Conservation (phyloP, 30 jellyfish, hydroid and myxozoan species). For the Turritopsis dohrnii region DNA sequence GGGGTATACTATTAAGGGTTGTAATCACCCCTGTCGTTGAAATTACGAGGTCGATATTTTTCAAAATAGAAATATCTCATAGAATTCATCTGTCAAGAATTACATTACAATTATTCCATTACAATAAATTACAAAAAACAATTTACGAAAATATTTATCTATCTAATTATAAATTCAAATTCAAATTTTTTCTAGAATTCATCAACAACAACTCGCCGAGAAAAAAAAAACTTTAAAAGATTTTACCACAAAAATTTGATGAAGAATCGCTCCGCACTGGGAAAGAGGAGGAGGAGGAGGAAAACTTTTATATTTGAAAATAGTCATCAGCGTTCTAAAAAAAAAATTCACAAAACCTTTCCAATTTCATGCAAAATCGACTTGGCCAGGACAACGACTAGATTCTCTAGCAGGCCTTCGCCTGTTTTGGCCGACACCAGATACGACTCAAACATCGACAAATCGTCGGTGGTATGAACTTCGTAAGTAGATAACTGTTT, state of each 20-base stretch:
- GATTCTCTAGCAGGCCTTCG: slow-evolving; percentile 47
- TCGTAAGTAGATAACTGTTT: slow-evolving; percentile 33
- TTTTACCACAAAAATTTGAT: background rate
- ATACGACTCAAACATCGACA: slow-evolving; percentile 35
- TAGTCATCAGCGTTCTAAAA: too few relatives aligned
- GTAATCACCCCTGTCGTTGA: too few relatives aligned
- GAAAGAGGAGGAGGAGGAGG: too few relatives aligned
- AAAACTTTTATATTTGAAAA: too few relatives aligned
- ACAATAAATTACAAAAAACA: background rate
- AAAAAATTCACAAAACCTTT: slow-evolving; percentile 12
- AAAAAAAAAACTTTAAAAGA: background rate
- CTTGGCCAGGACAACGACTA: slow-evolving; percentile 51
- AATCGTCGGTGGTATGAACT: slow-evolving; percentile 19
- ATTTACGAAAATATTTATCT: background rate
- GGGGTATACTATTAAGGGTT: too few relatives aligned
- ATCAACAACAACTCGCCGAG: background rate
- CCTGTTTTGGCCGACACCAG: slow-evolving; percentile 86
- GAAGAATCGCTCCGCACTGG: too few relatives aligned
- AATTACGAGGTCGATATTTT: too few relatives aligned
- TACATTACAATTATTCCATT: too few relatives aligned
- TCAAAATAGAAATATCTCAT: too few relatives aligned
- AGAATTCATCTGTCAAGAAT: background rate
- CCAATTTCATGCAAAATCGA: slow-evolving; percentile 58
- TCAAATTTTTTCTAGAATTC: too few relatives aligned
- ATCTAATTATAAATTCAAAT: background rate